Evolutionary conservation across 2,113 vertebrate genomes (phyloP).

Genomic region (Sardina pilchardus): DNA sequence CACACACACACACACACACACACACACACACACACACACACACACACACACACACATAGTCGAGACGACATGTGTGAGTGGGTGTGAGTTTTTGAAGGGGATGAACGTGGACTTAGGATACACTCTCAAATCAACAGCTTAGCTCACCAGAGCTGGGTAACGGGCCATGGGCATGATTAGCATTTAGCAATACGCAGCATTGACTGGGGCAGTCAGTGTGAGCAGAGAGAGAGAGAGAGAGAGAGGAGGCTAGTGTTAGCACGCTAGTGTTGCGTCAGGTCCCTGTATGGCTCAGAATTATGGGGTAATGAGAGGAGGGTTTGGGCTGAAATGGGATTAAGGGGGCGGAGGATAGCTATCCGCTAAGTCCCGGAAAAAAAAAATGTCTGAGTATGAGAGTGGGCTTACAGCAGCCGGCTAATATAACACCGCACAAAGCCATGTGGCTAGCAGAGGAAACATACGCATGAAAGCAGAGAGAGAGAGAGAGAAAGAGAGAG

Average conservation of each 20-base stretch:
- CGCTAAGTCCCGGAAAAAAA: not conserved
- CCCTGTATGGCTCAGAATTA: not conserved
- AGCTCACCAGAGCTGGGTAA: not conserved
- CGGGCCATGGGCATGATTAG: not conserved
- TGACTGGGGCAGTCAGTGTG: not conserved
- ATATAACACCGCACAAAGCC: not conserved
- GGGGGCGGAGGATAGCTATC: not conserved
- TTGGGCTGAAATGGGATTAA: slow-evolving; percentile 13
- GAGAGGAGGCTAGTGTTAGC: not conserved
- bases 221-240: not conserved
- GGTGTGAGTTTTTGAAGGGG: not conserved
- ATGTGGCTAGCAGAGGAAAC: not conserved
- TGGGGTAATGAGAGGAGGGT: slow-evolving; percentile 1
- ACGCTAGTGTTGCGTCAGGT: not conserved
- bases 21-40: too few relatives aligned
- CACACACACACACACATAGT: too few relatives aligned
- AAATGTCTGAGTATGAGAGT: slow-evolving; percentile 5
- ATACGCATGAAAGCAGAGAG: not conserved
- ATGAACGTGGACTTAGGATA: not conserved
- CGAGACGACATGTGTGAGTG: too few relatives aligned
- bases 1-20: too few relatives aligned
- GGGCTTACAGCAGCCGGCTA: not conserved
- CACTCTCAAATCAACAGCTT: not conserved
- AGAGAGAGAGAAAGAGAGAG: not conserved
- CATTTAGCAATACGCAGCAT: not conserved